Evolutionary conservation across 2,113 vertebrate genomes (phyloP), one percentile per base, ranked within the genome.

Genomic region (Turnix velox): DNA sequence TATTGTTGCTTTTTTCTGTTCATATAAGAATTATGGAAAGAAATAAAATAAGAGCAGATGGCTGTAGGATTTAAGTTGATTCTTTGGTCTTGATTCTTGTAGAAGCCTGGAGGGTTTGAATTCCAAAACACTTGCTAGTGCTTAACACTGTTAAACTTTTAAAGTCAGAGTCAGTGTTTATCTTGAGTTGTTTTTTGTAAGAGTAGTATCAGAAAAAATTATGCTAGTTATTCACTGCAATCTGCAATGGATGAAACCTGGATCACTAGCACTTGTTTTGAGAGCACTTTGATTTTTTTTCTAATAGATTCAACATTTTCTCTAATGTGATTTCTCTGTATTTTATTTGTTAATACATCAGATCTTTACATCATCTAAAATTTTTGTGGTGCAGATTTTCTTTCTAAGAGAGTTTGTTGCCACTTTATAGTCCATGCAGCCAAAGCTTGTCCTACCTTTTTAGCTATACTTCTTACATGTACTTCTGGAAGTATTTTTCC

Each of bases 401-500:
- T 76, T 80, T 83, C 16, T 23, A 19, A 57, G 20, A 58, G 42
- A 90, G 31, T 6, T 84, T 91, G 92, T 81, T 92, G 49, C 46
- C 17, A 35, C 7, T 87, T 78, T 13, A 65, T 15, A 13, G 12
- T 94, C 66, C 58, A 83, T 69, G 59, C 48, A 84, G 89, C 59
- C 52, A 45, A 84, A 87, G 62, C 40, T 85, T 1, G 0, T 88
- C 35, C 72, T 82, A 72, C 52, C 75, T 93, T 91, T 91, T 91
- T 69, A 83, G 18, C 91, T 46, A 83, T 63, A 31, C 30, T 73
- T 89, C 35, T 54, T 11, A 10, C 49, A 37, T 69, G 10, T 90
- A 69, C 65, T 83, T 95, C 63, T 87, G 49, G 90, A 93, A 86
- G 80, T 82, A n/a, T 35, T 74, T 59, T 95, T 91, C 73, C 69